Conservation (phyloP, 2,888 invertebrate genomes). For the Epinotia nisella region DNA sequence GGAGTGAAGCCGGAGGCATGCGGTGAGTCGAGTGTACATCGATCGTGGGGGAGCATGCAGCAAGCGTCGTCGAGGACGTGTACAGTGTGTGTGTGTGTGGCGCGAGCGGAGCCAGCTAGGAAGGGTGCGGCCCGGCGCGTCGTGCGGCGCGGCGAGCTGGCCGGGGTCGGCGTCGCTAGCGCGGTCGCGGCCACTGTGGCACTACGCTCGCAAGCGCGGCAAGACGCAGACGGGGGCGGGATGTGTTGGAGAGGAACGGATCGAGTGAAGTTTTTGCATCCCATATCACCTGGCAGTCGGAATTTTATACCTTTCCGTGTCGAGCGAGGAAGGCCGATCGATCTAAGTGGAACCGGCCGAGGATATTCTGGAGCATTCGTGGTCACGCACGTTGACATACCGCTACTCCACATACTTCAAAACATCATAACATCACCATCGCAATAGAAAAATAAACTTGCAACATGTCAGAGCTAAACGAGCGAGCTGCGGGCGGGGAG, state of each 20-base stretch:
- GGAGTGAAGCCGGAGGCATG: constrained; percentile 78
- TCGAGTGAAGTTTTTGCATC: constrained; percentile 80
- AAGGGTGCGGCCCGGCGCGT: constrained; percentile 68
- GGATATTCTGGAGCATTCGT: constrained; percentile 83
- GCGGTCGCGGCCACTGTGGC: constrained; percentile 30
- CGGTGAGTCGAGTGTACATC: constrained; percentile 77
- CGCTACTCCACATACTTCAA: constrained; percentile 82
- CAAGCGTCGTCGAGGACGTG: constrained; percentile 67
- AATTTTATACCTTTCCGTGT: constrained; percentile 85
- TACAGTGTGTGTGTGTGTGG: constrained; percentile 75
- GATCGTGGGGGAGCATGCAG: constrained; percentile 74
- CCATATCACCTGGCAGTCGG: constrained; percentile 84
- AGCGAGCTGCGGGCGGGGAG: constrained; percentile 71
- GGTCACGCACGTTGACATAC: constrained; percentile 83
- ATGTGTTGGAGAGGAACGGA: constrained; percentile 74
- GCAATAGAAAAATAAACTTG: constrained; percentile 80
- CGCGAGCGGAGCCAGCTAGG: constrained; percentile 84
- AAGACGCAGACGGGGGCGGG: constrained; percentile 70
- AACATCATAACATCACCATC: constrained; percentile 78
- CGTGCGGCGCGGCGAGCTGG: constrained; percentile 58
- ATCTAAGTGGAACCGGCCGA: constrained; percentile 82
- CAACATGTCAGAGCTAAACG: constrained; percentile 79
- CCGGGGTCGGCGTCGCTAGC: constrained; percentile 45
- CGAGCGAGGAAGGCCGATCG: constrained; percentile 84
- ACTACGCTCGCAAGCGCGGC: constrained; percentile 59